phyloP scores from a whole-genome alignment of 2,888 invertebrate species.

The Ormia ochracea region DNA sequence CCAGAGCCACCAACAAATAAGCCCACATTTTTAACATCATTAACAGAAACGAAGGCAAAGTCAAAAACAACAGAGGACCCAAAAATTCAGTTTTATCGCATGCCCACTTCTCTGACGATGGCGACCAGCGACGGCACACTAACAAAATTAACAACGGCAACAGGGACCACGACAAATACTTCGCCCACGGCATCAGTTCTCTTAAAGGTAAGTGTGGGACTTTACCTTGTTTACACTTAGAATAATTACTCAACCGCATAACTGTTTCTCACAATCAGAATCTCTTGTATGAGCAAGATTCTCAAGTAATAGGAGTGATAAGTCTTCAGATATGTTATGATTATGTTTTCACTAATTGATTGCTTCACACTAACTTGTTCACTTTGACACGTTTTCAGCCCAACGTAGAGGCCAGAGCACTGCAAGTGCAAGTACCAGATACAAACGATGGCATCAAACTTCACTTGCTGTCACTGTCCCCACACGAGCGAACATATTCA shows the following conservation, averaged over 20 bases:
- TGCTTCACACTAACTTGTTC: too few species aligned
- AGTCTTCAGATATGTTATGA: too few species aligned
- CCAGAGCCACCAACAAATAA: constrained; percentile 73
- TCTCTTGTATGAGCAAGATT: too few species aligned
- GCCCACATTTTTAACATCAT: constrained; percentile 65
- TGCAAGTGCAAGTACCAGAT: too few species aligned
- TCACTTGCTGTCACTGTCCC: too few species aligned
- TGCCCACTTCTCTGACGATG: constrained; percentile 33
- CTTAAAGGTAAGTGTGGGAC: constrained; percentile 45
- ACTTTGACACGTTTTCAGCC: too few species aligned
- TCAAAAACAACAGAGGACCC: constrained; percentile 26
- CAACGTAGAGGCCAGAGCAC: too few species aligned
- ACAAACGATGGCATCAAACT: too few species aligned
- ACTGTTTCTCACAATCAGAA: too few species aligned
- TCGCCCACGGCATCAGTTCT: constrained; percentile 7
- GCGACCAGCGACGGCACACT: constrained; percentile 15
- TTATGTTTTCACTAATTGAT: too few species aligned
- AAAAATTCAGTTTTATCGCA: constrained; percentile 39
- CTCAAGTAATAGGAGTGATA: too few species aligned
- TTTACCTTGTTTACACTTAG: constrained; percentile 14
- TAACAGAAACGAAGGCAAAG: constrained; percentile 47
- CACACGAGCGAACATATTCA: too few species aligned
- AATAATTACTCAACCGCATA: neutral
- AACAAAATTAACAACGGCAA: constrained; percentile 20
- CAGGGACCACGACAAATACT: constrained; percentile 12